A percentile compares a stretch with the other conserved stretches of the same genome.
Conservation (phyloP, 2,797 vertebrate species). For the Anguilla pacifica region DNA sequence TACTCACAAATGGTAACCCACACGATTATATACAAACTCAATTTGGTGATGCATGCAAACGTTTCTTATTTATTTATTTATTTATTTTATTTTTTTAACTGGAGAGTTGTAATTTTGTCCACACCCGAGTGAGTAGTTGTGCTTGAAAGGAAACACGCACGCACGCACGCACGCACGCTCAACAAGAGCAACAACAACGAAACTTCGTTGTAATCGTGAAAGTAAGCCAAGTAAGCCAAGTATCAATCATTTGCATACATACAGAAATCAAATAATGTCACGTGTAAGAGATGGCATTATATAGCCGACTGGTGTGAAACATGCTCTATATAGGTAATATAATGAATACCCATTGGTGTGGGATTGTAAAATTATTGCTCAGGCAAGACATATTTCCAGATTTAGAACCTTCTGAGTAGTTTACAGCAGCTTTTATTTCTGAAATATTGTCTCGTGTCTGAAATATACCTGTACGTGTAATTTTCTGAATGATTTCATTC, state of each 20-base stretch:
- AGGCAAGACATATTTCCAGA: not conserved
- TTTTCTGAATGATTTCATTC: slow-evolving; percentile 6
- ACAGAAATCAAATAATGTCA: slow-evolving; percentile 1
- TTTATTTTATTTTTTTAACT: not conserved
- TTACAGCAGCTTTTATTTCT: not conserved
- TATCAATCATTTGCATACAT: not conserved
- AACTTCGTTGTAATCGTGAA: not conserved
- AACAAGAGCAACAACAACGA: not conserved
- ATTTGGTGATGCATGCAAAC: not conserved
- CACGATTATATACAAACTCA: not conserved
- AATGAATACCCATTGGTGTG: not conserved
- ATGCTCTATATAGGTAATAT: not conserved
- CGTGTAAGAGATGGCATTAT: not conserved
- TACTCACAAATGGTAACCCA: not conserved
- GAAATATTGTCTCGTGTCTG: not conserved
- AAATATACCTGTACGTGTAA: not conserved
- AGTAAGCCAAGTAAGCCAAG: too few relatives aligned
- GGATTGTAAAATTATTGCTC: not conserved
- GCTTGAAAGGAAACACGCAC: not conserved
- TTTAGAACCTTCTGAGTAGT: not conserved
- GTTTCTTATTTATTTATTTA: not conserved
- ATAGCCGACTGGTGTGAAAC: not conserved
- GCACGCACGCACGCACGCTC: not conserved
- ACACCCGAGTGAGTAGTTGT: not conserved
- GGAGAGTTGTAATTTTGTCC: not conserved